Percentiles rank a stretch among this genome's conserved stretches.
These are phyloP conservation scores for Rotaria macrura DNA, from an alignment of 2,888 invertebrate species.

Conservation along the genomic window DNA sequence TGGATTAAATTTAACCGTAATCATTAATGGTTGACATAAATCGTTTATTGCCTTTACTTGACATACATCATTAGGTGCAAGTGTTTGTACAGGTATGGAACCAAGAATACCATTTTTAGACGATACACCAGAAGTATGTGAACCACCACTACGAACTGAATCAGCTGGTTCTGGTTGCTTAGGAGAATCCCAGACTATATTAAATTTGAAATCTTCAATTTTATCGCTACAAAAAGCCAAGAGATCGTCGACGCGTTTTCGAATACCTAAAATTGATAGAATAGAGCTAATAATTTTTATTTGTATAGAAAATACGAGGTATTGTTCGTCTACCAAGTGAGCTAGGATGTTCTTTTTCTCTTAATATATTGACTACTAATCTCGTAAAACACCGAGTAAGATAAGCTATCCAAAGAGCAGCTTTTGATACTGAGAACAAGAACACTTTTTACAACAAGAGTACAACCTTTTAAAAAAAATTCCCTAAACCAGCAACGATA, in stretches of 20 bases:
- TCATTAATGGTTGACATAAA: conserved; percentile 24
- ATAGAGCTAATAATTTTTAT: too few species aligned
- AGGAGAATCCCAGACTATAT: background rate
- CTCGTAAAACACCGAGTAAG: too few species aligned
- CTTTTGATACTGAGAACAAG: too few species aligned
- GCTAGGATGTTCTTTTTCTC: too few species aligned
- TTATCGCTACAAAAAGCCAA: background rate
- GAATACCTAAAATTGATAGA: conserved; percentile 5
- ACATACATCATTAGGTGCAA: background rate
- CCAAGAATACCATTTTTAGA: background rate
- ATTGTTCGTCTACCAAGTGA: too few species aligned
- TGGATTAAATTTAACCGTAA: conserved; percentile 29
- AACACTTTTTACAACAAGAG: too few species aligned
- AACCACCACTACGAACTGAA: conserved; percentile 6
- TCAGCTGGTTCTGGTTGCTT: conserved; percentile 20
- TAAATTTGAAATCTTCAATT: background rate
- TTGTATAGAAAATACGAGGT: too few species aligned
- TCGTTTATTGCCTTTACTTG: conserved; percentile 19
- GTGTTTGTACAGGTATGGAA: background rate
- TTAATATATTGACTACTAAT: too few species aligned
- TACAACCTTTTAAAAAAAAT: too few species aligned
- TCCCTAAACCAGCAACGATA: too few species aligned
- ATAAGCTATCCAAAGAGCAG: too few species aligned
- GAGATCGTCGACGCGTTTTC: background rate
- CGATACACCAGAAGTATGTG: background rate